Conservation (phyloP, 2,113 vertebrate species). For the Cyanoderma ruficeps region DNA sequence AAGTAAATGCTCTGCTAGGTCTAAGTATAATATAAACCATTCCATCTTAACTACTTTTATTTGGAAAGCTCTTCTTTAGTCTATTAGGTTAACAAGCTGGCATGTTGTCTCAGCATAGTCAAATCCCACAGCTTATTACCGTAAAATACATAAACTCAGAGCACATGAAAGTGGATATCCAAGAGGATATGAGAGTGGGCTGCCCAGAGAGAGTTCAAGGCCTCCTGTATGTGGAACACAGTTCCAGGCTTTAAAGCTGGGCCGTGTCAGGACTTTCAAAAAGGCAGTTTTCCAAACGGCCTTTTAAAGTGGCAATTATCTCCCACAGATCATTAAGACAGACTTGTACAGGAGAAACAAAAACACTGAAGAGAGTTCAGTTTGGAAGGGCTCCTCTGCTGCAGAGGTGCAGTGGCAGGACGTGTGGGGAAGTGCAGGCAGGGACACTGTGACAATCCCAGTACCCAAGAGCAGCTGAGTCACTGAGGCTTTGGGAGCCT, state of each 20-base stretch:
- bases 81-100: conserved; percentile 18
- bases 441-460: not conserved
- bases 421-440: not conserved
- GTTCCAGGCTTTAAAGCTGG: conserved; percentile 32
- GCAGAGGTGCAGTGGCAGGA: not conserved
- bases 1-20: not conserved
- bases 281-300: not conserved
- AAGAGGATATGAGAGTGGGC: conserved; percentile 51
- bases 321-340: not conserved
- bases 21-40: not conserved
- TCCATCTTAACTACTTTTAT: conserved; percentile 48
- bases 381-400: not conserved
- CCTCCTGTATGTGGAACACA: not conserved
- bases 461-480: not conserved
- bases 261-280: conserved; percentile 1
- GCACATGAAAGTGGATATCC: conserved; percentile 44
- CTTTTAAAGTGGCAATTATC: conserved; percentile 39
- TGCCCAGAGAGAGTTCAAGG: conserved; percentile 56
- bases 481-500: not conserved
- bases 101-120: not conserved
- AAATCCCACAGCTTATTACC: conserved; percentile 69
- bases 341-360: not conserved
- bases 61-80: conserved; percentile 43
- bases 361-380: not conserved
- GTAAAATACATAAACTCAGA: conserved; percentile 45